Conservation (phyloP, 2,113 vertebrate species). For the Okapia johnstoni region DNA sequence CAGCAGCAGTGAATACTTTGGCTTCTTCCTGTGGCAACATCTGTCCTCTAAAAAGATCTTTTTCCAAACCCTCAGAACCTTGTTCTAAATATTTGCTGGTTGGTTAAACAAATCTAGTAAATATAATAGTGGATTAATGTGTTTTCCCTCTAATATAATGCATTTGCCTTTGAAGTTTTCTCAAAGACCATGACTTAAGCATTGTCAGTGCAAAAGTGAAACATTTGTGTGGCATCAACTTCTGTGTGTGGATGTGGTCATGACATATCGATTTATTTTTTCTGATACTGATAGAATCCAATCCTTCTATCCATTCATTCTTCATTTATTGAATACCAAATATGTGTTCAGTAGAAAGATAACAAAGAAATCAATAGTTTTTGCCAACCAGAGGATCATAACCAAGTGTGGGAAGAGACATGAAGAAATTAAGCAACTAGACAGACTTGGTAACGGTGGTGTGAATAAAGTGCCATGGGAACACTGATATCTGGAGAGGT, state of each 20-base stretch:
- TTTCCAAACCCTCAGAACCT: not conserved
- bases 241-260: not conserved
- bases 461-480: not conserved
- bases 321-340: not conserved
- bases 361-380: not conserved
- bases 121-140: not conserved
- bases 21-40: not conserved
- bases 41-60: not conserved
- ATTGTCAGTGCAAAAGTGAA: not conserved
- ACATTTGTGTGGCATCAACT: not conserved
- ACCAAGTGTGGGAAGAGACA: not conserved
- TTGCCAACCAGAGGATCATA: not conserved
- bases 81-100: not conserved
- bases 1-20: not conserved
- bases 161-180: not conserved
- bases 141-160: not conserved
- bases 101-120: not conserved
- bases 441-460: not conserved
- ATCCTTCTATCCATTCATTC: not conserved
- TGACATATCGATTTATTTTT: not conserved
- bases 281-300: not conserved
- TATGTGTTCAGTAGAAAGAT: not conserved
- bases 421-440: not conserved
- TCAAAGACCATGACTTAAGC: not conserved
- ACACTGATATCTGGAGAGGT: not conserved